Percentiles rank a stretch among this genome's conserved stretches.
Evolutionary conservation across 2,888 invertebrate genomes (phyloP).

Genomic region (Mesochorus sp.): DNA sequence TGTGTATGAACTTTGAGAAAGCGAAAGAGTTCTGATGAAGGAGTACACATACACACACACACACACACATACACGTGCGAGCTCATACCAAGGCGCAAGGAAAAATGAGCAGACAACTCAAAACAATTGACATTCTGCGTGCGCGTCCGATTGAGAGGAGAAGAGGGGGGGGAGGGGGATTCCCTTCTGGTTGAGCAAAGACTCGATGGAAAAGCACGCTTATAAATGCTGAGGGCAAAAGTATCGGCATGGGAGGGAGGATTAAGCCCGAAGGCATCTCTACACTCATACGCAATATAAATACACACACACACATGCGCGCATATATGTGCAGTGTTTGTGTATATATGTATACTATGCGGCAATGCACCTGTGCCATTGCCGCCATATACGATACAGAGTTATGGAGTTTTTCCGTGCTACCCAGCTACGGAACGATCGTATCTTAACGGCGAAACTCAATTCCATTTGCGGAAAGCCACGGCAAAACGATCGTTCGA

Average conservation of each 20-base stretch:
- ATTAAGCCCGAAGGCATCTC: conserved; percentile 53
- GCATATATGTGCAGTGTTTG: neutral
- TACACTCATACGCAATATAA: conserved; percentile 56
- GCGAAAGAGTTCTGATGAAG: conserved; percentile 50
- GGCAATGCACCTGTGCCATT: conserved; percentile 80
- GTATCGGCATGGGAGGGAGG: conserved; percentile 56
- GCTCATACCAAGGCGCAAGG: conserved; percentile 45
- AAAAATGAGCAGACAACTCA: conserved; percentile 60
- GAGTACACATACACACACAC: neutral
- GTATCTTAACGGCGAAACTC: conserved; percentile 79
- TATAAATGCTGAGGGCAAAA: conserved; percentile 64
- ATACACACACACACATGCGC: neutral
- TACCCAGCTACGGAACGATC: conserved; percentile 72
- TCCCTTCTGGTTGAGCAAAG: conserved; percentile 46
- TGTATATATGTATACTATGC: conserved; percentile 22
- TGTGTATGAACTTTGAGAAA: conserved; percentile 39
- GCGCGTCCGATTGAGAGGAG: conserved; percentile 70
- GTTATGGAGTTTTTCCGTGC: conserved; percentile 81
- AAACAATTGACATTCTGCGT: conserved; percentile 79
- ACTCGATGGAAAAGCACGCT: conserved; percentile 56
- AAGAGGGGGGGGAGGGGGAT: conserved; percentile 34
- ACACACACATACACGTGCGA: neutral
- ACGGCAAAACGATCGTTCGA: conserved; percentile 58
- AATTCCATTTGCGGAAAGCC: conserved; percentile 80
- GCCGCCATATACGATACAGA: conserved; percentile 80